Percentiles rank a stretch among this genome's conserved stretches.
Evolutionary conservation across 2,888 invertebrate genomes (phyloP).

Genomic region (Eristalis pertinax): DNA sequence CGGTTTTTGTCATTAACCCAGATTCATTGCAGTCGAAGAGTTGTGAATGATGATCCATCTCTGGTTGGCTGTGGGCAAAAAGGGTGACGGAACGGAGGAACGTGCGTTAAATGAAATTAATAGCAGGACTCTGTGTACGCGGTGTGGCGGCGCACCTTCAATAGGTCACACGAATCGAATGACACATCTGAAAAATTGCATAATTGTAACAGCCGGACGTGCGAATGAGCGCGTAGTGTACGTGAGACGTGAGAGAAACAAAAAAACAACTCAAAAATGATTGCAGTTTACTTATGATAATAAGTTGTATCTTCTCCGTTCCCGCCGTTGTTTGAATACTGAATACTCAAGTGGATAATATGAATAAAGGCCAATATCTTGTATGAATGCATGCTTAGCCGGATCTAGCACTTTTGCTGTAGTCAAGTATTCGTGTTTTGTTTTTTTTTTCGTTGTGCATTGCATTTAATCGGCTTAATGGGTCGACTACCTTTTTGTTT

Average conservation of each 20-base stretch:
- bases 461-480: neutral
- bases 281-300: slow-evolving; percentile 43
- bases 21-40: slow-evolving; percentile 6
- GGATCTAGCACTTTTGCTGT: neutral
- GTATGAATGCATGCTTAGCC: neutral
- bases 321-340: neutral
- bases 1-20: slow-evolving; percentile 65
- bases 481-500: neutral
- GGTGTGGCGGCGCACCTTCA: slow-evolving; percentile 28
- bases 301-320: neutral
- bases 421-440: neutral
- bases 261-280: neutral
- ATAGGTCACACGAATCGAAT: slow-evolving; percentile 47
- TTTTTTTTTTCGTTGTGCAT: neutral
- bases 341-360: neutral
- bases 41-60: too few species aligned
- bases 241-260: slow-evolving; percentile 51
- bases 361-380: neutral
- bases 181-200: slow-evolving; percentile 50
- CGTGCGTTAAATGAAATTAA: neutral
- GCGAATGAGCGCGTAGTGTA: slow-evolving; percentile 55
- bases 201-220: slow-evolving; percentile 65
- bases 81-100: slow-evolving; percentile 13
- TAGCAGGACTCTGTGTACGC: neutral
- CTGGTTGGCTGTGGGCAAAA: too few species aligned